A percentile compares a stretch with the other conserved stretches of the same genome.
Evolutionary conservation across 2,888 invertebrate genomes (phyloP).

Genomic region (Polydrusus tereticollis): DNA sequence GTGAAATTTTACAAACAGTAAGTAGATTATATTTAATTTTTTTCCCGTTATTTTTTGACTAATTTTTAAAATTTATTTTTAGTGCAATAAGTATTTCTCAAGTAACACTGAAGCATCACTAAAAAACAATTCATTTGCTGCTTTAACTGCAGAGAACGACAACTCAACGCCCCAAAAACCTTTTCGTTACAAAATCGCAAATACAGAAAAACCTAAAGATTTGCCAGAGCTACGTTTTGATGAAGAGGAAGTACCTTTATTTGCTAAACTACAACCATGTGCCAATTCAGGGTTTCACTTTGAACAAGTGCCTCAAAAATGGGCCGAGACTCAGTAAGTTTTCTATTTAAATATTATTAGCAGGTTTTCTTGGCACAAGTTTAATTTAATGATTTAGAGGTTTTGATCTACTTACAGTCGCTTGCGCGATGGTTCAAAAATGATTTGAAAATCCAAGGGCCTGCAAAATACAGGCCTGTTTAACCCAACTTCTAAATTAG

Average conservation of each 20-base stretch:
- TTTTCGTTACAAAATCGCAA: conserved; percentile 44
- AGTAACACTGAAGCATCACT: conserved; percentile 38
- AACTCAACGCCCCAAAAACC: not conserved
- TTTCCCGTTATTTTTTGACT: not conserved
- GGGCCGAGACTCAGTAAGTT: conserved; percentile 38
- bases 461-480: not conserved
- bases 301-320: conserved; percentile 28
- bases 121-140: conserved; percentile 18
- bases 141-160: conserved; percentile 16
- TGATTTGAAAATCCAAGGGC: too few relatives aligned
- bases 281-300: conserved; percentile 42
- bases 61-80: conserved; percentile 21
- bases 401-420: too few relatives aligned
- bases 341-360: not conserved
- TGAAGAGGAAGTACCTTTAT: conserved; percentile 28
- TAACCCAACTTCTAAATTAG: too few relatives aligned
- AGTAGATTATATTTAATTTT: conserved; percentile 39
- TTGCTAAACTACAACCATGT: conserved; percentile 50
- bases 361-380: too few relatives aligned
- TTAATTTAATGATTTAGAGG: too few relatives aligned
- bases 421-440: too few relatives aligned
- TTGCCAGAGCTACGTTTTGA: conserved; percentile 43
- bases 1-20: conserved; percentile 53
- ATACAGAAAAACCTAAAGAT: conserved; percentile 35
- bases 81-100: conserved; percentile 49